Evolutionary conservation across 2,797 vertebrate genomes (phyloP).

Genomic region (Hydrophis major): DNA sequence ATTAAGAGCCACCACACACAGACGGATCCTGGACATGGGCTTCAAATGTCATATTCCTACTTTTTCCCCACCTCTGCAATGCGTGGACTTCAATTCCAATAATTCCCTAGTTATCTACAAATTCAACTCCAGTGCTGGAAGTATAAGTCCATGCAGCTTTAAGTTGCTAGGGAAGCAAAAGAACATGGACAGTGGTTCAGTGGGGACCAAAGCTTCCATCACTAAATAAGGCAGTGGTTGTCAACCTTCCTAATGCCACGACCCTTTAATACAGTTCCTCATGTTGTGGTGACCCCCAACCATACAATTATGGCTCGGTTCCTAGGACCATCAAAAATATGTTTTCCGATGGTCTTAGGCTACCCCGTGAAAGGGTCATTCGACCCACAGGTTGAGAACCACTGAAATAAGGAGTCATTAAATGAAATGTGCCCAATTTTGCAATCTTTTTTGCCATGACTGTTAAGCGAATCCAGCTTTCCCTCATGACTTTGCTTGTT

Average conservation of each 20-base stretch:
- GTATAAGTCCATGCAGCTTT: not conserved
- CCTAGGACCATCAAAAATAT: too few species aligned
- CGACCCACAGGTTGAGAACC: too few species aligned
- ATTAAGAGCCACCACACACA: too few species aligned
- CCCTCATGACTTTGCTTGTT: not conserved
- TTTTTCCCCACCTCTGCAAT: not conserved
- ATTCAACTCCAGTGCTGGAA: not conserved
- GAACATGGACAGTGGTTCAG: not conserved
- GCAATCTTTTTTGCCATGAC: not conserved
- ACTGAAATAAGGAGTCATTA: not conserved
- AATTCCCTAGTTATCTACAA: not conserved
- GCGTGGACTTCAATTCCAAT: not conserved
- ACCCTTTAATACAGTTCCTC: too few species aligned
- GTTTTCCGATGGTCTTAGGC: too few species aligned
- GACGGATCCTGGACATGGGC: too few species aligned
- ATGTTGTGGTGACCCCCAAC: too few species aligned
- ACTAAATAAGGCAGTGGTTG: not conserved
- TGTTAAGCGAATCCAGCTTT: not conserved
- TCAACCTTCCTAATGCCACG: too few species aligned
- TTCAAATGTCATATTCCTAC: too few species aligned
- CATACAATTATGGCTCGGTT: too few species aligned
- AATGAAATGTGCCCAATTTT: not conserved
- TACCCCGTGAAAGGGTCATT: too few species aligned
- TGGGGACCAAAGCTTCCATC: not conserved
- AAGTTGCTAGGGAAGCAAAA: not conserved